Percentiles rank a stretch among this genome's conserved stretches.
Evolutionary conservation across 2,888 invertebrate species (phyloP).

Genomic region (Calameuta filiformis): DNA sequence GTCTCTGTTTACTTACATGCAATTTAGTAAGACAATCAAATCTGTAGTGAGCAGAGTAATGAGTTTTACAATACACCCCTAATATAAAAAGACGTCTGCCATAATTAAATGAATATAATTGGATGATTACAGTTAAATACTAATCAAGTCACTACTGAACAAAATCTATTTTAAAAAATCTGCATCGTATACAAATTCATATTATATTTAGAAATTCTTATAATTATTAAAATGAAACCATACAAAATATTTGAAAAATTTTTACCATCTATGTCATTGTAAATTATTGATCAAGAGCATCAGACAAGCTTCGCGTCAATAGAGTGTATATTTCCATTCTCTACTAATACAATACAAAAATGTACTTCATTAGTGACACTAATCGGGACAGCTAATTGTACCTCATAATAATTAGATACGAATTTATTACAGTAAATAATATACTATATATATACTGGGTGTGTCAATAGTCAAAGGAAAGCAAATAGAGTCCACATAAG

Average conservation of each 20-base stretch:
- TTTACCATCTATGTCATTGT: not conserved
- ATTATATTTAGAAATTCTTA: not conserved
- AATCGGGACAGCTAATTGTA: not conserved
- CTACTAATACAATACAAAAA: not conserved
- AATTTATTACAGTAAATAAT: not conserved
- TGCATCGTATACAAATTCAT: not conserved
- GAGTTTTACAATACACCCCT: not conserved
- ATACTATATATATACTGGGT: not conserved
- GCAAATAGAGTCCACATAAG: not conserved
- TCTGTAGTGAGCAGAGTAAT: too few relatives aligned
- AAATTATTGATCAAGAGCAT: not conserved
- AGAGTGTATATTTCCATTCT: not conserved
- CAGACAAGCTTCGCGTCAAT: not conserved
- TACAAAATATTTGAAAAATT: too few relatives aligned
- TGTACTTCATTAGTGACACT: not conserved
- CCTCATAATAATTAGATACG: not conserved
- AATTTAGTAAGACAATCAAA: too few relatives aligned
- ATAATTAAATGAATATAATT: not conserved
- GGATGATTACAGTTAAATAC: not conserved
- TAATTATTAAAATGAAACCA: too few relatives aligned
- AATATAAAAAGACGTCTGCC: not conserved
- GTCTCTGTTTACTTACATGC: too few relatives aligned
- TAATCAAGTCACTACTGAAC: too few relatives aligned
- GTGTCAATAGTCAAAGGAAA: not conserved
- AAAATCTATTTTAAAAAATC: not conserved